Percentiles rank a stretch among this genome's conserved stretches.
Evolutionary conservation across 2,888 invertebrate species (phyloP).

Genomic region (Neoascia interrupta): DNA sequence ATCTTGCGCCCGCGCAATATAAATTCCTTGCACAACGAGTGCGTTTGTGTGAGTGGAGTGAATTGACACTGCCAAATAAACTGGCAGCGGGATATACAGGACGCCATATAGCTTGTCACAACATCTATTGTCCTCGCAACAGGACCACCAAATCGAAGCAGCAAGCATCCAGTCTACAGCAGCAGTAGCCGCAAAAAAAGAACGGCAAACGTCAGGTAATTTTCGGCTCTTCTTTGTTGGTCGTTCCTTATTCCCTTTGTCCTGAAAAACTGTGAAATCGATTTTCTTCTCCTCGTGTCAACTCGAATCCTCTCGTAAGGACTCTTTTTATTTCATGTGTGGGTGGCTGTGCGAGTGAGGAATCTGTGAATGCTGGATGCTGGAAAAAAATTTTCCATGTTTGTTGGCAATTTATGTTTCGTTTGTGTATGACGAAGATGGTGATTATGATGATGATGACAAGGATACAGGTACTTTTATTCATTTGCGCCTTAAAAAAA

Average conservation of each 20-base stretch:
- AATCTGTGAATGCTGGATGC: constrained; percentile 1
- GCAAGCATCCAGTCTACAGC: background rate
- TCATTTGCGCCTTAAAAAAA: constrained; percentile 26
- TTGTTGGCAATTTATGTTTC: constrained; percentile 37
- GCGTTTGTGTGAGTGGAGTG: constrained; percentile 20
- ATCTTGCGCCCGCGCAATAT: constrained; percentile 39
- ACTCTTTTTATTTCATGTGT: background rate
- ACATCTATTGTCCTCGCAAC: constrained; percentile 13
- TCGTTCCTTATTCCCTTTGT: background rate
- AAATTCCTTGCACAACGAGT: background rate
- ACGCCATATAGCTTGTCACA: constrained; percentile 28
- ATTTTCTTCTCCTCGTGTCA: constrained; percentile 48
- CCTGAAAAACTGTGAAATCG: constrained; percentile 54
- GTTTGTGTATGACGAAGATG: constrained; percentile 42
- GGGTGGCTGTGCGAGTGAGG: constrained; percentile 4
- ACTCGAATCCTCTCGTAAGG: background rate
- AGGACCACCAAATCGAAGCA: constrained; percentile 19
- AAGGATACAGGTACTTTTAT: constrained; percentile 57
- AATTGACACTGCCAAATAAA: constrained; percentile 33
- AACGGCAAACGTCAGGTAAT: constrained; percentile 56
- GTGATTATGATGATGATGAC: constrained; percentile 56
- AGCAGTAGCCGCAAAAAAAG: background rate
- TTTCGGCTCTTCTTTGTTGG: constrained; percentile 34
- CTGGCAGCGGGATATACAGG: constrained; percentile 28
- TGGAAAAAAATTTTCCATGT: constrained; percentile 22